A percentile compares a stretch with the other conserved stretches of the same genome.
These are phyloP conservation scores for Peribatodes rhomboidaria DNA, from an alignment of 2,888 invertebrate species.

Conservation along the genomic window DNA sequence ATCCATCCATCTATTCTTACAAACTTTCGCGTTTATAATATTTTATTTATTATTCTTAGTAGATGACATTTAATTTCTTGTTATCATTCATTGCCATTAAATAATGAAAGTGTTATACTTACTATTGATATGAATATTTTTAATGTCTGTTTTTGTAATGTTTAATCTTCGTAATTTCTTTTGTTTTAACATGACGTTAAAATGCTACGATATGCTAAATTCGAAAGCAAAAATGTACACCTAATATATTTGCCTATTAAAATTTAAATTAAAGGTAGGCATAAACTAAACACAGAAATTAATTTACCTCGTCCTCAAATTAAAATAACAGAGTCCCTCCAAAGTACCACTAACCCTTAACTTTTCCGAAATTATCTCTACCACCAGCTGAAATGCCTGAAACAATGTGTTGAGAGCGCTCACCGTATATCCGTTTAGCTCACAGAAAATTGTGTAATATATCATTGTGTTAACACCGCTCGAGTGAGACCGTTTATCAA, in stretches of 20 bases:
- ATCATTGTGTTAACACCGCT: conserved; percentile 77
- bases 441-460: conserved; percentile 83
- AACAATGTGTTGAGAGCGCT: conserved; percentile 60
- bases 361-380: conserved; percentile 32
- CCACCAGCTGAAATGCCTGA: conserved; percentile 36
- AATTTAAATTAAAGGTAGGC: not conserved
- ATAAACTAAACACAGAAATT: conserved; percentile 7
- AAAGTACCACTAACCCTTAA: conserved; percentile 22
- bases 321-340: conserved; percentile 12
- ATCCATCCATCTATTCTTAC: too few species aligned
- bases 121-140: too few species aligned
- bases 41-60: too few species aligned
- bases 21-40: too few species aligned
- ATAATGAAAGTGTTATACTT: too few species aligned
- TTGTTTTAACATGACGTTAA: too few species aligned
- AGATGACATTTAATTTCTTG: too few species aligned
- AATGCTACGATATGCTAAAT: too few species aligned
- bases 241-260: not conserved
- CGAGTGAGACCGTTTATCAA: conserved; percentile 77
- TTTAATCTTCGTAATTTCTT: too few species aligned
- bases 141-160: too few species aligned
- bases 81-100: too few species aligned
- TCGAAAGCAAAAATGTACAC: too few species aligned
- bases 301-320: conserved; percentile 7
- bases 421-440: conserved; percentile 72